Percentiles rank a stretch among this genome's conserved stretches.
phyloP scores from a whole-genome alignment of 2,113 vertebrate species.

The Odocoileus virginianus region DNA sequence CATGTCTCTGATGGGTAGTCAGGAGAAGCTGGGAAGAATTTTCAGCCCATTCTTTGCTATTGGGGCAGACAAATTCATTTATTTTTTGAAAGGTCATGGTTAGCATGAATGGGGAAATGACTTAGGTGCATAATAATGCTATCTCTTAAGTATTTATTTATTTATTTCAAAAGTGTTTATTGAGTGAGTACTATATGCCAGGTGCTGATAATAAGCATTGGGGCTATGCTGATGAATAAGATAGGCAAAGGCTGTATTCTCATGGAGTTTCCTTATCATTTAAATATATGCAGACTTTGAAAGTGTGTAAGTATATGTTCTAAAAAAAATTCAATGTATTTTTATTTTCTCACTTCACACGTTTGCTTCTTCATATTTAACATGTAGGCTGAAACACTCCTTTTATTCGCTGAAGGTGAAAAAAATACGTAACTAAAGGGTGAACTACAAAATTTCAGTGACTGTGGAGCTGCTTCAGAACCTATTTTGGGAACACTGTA shows the following conservation, averaged over 20 bases:
- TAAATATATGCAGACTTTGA: slow-evolving; percentile 35
- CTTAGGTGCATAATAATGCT: neutral
- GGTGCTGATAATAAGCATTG: neutral
- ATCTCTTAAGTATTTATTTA: neutral
- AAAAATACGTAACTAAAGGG: slow-evolving; percentile 8
- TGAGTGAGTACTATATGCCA: neutral
- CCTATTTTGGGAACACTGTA: slow-evolving; percentile 6
- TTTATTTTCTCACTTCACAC: slow-evolving; percentile 66
- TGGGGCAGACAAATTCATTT: neutral
- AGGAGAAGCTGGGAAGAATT: neutral
- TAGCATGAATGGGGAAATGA: neutral
- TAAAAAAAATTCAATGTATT: slow-evolving; percentile 48
- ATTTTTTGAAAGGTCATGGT: neutral
- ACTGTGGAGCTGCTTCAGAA: slow-evolving; percentile 1
- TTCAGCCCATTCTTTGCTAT: neutral
- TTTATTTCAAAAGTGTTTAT: neutral
- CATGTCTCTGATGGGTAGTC: neutral
- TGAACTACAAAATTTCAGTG: slow-evolving; percentile 37
- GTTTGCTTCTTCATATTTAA: slow-evolving; percentile 64
- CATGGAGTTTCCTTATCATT: neutral
- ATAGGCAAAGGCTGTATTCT: neutral
- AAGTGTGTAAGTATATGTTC: slow-evolving; percentile 10
- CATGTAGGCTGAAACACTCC: slow-evolving; percentile 56
- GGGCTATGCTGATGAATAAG: neutral
- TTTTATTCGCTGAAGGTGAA: slow-evolving; percentile 57